Conservation (phyloP, 2,113 vertebrate genomes). For the Sterrhoptilus dennistouni region DNA sequence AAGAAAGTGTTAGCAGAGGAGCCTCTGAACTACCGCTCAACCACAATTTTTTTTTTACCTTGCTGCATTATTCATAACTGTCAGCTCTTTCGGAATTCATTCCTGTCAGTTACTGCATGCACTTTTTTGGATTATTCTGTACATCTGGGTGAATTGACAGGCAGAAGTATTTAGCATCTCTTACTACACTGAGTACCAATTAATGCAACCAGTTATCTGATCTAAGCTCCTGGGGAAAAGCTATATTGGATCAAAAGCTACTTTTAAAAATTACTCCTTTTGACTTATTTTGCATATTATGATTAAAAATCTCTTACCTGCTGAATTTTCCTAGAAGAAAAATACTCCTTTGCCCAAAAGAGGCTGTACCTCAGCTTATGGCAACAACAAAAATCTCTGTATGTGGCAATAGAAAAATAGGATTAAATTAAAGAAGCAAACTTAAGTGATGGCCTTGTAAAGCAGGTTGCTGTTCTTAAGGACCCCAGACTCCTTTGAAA, state of each 20-base stretch:
- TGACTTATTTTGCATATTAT: conserved; percentile 15
- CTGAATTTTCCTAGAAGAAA: neutral
- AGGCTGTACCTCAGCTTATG: neutral
- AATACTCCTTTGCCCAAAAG: neutral
- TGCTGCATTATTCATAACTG: conserved; percentile 57
- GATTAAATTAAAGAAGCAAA: neutral
- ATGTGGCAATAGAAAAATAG: neutral
- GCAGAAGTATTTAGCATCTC: conserved; percentile 46
- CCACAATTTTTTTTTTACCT: neutral
- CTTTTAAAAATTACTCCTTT: neutral
- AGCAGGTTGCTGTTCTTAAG: neutral
- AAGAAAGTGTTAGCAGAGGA: conserved; percentile 22
- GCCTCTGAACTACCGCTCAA: conserved; percentile 8
- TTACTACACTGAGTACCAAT: conserved; percentile 34
- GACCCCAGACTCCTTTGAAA: neutral
- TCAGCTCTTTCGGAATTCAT: conserved; percentile 28
- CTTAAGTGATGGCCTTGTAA: neutral
- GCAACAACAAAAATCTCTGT: neutral
- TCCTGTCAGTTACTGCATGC: conserved; percentile 12
- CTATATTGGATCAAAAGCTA: conserved; percentile 12
- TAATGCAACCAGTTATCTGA: conserved; percentile 50
- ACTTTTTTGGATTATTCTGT: conserved; percentile 35
- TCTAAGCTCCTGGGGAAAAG: conserved; percentile 21
- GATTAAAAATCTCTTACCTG: conserved; percentile 12
- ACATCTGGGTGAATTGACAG: conserved; percentile 37